A percentile compares a stretch with the other conserved stretches of the same genome.
Evolutionary conservation across 1,140 invertebrate species (phyloP).

Genomic region (Drosophila hydei): DNA sequence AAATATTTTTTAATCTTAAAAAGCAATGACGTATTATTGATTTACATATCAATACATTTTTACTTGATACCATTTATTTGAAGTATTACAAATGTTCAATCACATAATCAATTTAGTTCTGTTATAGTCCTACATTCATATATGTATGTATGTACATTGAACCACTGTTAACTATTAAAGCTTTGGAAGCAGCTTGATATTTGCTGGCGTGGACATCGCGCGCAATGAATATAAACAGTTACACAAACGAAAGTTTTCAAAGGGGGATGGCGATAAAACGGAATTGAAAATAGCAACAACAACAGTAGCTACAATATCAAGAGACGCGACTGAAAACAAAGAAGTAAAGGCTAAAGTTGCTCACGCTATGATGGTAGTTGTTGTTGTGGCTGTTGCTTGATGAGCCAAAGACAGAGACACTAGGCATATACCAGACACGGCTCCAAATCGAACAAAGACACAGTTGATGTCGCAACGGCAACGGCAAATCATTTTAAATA

Average conservation of each 20-base stretch:
- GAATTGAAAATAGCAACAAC: constrained; percentile 25
- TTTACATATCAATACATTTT: background rate
- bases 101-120: no score
- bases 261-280: constrained; percentile 29
- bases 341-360: constrained; percentile 34
- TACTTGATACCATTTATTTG: no score
- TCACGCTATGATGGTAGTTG: constrained; percentile 26
- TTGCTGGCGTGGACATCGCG: constrained; percentile 35
- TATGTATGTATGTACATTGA: background rate
- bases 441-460: constrained; percentile 40
- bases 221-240: constrained; percentile 45
- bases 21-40: no score
- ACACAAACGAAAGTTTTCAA: constrained; percentile 56
- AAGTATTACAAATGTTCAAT: no score
- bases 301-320: constrained; percentile 4
- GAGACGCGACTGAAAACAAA: constrained; percentile 18
- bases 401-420: constrained; percentile 23
- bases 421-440: background rate
- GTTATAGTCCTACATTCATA: no score
- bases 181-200: constrained; percentile 11
- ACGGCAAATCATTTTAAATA: constrained; percentile 66
- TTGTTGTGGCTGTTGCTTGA: constrained; percentile 11
- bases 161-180: constrained; percentile 23
- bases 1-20: no score
- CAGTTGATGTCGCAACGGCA: constrained; percentile 55